Conservation (phyloP, 2,113 vertebrate genomes). For the Rhynchomys soricoides region DNA sequence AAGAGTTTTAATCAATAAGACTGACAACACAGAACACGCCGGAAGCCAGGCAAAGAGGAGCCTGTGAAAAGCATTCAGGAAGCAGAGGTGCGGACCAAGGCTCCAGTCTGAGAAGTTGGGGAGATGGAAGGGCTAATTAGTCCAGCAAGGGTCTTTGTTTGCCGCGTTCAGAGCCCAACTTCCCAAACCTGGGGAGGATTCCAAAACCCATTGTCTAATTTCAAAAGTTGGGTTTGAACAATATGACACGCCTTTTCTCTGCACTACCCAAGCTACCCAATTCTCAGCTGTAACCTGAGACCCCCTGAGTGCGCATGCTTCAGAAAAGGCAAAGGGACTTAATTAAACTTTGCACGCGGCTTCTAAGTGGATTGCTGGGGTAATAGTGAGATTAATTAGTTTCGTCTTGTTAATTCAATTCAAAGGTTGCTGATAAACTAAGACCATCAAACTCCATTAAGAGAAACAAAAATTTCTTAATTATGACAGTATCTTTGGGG, state of each 20-base stretch:
- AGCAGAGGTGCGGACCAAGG: background rate
- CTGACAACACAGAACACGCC: conserved; percentile 77
- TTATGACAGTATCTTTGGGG: conserved; percentile 76
- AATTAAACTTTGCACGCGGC: conserved; percentile 75
- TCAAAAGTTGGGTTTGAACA: conserved; percentile 74
- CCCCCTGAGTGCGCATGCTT: conserved; percentile 64
- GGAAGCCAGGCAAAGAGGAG: conserved; percentile 70
- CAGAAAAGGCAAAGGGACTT: conserved; percentile 72
- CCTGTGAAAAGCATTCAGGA: conserved; percentile 66
- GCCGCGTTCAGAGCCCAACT: conserved; percentile 54
- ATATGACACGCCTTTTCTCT: conserved; percentile 68
- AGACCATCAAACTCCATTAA: conserved; percentile 81
- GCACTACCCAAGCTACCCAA: conserved; percentile 70
- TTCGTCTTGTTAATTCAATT: conserved; percentile 82
- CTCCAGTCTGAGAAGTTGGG: conserved; percentile 27
- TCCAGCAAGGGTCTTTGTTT: conserved; percentile 52
- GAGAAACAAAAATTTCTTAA: conserved; percentile 80
- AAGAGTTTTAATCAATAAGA: conserved; percentile 81
- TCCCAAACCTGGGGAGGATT: conserved; percentile 61
- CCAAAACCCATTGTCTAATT: conserved; percentile 75
- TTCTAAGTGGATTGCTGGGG: conserved; percentile 80
- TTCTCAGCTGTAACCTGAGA: conserved; percentile 71
- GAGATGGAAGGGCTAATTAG: conserved; percentile 44
- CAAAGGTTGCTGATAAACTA: conserved; percentile 82
- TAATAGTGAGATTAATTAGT: conserved; percentile 81